These are phyloP conservation scores for Odocoileus hemionus DNA, from an alignment of 2,113 vertebrate species.

Conservation along the genomic window DNA sequence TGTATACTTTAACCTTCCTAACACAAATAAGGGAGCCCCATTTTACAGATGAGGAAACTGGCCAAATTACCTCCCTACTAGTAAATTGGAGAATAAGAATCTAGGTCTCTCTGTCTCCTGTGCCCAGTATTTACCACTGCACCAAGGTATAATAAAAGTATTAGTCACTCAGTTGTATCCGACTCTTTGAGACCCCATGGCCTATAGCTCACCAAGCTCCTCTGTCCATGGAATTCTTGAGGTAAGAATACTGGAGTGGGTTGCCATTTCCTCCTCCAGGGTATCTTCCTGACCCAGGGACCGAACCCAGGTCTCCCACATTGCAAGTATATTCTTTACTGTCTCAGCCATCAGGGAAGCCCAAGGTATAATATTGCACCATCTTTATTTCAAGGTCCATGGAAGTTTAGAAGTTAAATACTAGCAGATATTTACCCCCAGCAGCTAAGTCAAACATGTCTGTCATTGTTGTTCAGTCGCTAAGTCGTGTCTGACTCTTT, in stretches of 20 bases:
- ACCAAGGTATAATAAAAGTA: background rate
- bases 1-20: background rate
- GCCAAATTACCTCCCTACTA: background rate
- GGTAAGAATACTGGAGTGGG: background rate
- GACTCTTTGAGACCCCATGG: background rate
- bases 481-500: background rate
- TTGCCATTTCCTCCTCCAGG: background rate
- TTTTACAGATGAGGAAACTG: slow-evolving; percentile 1
- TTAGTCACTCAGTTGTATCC: background rate
- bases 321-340: background rate
- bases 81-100: background rate
- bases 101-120: background rate
- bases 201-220: background rate
- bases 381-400: background rate
- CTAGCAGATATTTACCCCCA: background rate
- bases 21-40: background rate
- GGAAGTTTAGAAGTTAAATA: background rate
- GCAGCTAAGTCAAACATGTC: background rate
- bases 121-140: background rate
- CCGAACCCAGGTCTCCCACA: background rate
- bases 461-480: background rate
- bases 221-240: background rate
- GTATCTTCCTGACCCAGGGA: background rate
- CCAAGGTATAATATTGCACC: background rate
- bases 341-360: background rate